A percentile compares a stretch with the other conserved stretches of the same genome.
Evolutionary conservation across 2,113 vertebrate species (phyloP).

Genomic region (Hystrix brachyura): DNA sequence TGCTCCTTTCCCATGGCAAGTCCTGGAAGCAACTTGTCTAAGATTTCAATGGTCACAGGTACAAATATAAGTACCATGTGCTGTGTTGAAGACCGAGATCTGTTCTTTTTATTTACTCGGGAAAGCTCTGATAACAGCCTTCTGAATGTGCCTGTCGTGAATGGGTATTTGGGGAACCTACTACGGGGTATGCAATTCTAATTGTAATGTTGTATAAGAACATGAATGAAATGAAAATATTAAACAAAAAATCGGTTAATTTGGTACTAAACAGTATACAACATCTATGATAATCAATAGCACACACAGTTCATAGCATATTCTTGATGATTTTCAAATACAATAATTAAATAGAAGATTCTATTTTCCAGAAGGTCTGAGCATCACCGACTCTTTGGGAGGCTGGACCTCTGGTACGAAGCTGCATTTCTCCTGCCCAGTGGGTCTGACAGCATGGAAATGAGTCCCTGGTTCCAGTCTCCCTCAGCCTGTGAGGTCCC

Average conservation of each 20-base stretch:
- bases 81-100: neutral
- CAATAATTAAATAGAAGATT: neutral
- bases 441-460: accelerated
- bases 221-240: neutral
- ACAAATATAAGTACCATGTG: accelerated
- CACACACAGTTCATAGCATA: accelerated
- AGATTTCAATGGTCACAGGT: accelerated
- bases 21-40: neutral
- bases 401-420: accelerated
- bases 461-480: accelerated
- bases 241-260: accelerated
- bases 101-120: neutral
- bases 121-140: neutral
- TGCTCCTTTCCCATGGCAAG: neutral
- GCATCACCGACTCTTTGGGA: accelerated
- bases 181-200: accelerated
- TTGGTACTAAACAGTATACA: neutral
- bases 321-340: neutral
- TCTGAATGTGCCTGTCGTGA: neutral
- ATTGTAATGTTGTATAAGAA: neutral
- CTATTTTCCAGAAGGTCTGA: neutral
- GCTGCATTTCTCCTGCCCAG: accelerated
- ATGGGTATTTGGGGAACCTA: accelerated
- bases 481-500: neutral
- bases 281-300: accelerated